These are phyloP conservation scores for Nerophis ophidion DNA, from an alignment of 2,113 vertebrate genomes.

Conservation along the genomic window DNA sequence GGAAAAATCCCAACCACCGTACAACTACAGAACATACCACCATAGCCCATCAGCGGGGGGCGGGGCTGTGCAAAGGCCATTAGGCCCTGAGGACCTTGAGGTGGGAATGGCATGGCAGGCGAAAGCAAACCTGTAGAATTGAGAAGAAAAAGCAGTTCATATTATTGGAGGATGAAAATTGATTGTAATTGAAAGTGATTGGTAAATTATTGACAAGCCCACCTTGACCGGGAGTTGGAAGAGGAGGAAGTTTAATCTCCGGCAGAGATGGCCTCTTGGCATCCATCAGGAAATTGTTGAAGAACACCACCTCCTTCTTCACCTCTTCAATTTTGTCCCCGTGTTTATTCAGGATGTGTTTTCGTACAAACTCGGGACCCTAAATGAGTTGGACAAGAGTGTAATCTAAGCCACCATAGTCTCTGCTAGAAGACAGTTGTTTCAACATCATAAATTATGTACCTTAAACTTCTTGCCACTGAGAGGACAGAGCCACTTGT, in stretches of 20 bases:
- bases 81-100: conserved; percentile 81
- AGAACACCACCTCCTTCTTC: conserved; percentile 87
- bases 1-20: background rate
- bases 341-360: conserved; percentile 92
- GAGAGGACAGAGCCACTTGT: conserved; percentile 93
- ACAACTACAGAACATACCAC: conserved; percentile 60
- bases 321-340: conserved; percentile 91
- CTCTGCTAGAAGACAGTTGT: background rate
- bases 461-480: conserved; percentile 96
- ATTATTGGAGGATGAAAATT: background rate
- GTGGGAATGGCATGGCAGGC: conserved; percentile 80
- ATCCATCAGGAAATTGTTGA: conserved; percentile 90
- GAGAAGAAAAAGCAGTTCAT: background rate
- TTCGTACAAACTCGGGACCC: conserved; percentile 91
- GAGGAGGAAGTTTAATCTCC: conserved; percentile 83
- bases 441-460: too few relatives aligned
- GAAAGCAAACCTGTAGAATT: conserved; percentile 54
- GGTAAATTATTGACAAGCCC: background rate
- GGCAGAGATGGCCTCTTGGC: conserved; percentile 84
- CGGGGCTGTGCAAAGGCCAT: conserved; percentile 86
- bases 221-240: conserved; percentile 79
- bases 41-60: conserved; percentile 84
- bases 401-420: background rate
- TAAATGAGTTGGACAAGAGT: conserved; percentile 36
- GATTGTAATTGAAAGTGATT: conserved; percentile 1